Evolutionary conservation across 1,140 invertebrate genomes (phyloP).

Genomic region (Ruditapes philippinarum): DNA sequence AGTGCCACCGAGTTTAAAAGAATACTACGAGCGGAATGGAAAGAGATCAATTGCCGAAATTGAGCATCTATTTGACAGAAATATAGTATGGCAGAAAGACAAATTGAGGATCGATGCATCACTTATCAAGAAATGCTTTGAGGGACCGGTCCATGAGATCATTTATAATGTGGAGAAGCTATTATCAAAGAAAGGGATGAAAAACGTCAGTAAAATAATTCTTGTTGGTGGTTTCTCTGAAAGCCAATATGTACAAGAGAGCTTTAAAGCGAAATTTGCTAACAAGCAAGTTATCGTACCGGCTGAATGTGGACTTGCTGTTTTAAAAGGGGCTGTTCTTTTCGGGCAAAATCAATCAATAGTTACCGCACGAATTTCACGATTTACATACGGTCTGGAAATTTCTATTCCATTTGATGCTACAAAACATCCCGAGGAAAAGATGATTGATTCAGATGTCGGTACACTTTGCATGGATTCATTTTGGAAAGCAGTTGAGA

Average conservation of each 20-base stretch:
- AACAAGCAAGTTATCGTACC: conserved; percentile 30
- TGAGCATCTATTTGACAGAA: neutral
- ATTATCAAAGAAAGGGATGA: neutral
- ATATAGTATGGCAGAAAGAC: neutral
- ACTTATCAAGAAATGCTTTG: conserved; percentile 21
- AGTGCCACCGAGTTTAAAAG: neutral
- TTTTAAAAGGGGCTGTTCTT: too few species aligned
- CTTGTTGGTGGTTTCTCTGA: conserved; percentile 69
- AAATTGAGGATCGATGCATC: conserved; percentile 5
- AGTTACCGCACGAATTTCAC: conserved; percentile 26
- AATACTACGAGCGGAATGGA: neutral
- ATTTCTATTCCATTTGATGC: neutral
- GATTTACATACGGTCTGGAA: conserved; percentile 35
- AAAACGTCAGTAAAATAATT: conserved; percentile 47
- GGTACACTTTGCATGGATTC: neutral
- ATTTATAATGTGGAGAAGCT: conserved; percentile 9
- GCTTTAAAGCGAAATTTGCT: conserved; percentile 34
- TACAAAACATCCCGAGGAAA: neutral
- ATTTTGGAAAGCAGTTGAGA: too few species aligned
- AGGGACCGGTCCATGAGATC: neutral
- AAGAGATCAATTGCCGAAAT: neutral
- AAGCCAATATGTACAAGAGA: conserved; percentile 1
- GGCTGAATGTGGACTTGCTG: too few species aligned
- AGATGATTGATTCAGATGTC: neutral
- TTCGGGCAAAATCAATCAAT: conserved; percentile 27